Conservation (phyloP, 2,888 invertebrate genomes). For the Caenorhabditis auriculariae region DNA sequence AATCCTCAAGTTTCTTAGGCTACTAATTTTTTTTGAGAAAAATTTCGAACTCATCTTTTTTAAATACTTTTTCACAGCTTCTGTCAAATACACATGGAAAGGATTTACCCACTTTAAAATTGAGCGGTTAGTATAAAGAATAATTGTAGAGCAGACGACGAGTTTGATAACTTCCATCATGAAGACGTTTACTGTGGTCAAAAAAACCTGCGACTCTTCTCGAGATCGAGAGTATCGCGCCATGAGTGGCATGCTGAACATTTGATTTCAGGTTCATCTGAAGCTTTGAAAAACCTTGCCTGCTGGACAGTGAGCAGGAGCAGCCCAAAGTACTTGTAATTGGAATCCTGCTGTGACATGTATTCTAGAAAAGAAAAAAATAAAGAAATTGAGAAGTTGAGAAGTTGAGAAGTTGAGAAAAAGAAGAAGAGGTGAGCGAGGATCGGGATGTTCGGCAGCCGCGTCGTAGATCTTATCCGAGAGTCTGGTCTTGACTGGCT, state of each 20-base stretch:
- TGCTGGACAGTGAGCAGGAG: conserved; percentile 55
- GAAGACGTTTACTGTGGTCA: conserved; percentile 62
- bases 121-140: conserved; percentile 42
- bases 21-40: no score
- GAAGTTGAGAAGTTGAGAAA: conserved; percentile 1
- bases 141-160: conserved; percentile 44
- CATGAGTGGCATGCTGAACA: conserved; percentile 61
- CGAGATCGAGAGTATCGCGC: conserved; percentile 55
- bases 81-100: no score
- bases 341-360: conserved; percentile 23
- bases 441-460: not conserved
- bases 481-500: no score
- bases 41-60: no score
- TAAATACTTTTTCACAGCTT: no score
- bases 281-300: conserved; percentile 45
- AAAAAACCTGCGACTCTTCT: conserved; percentile 46
- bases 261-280: not conserved
- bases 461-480: no score
- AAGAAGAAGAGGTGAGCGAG: not conserved
- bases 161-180: conserved; percentile 61
- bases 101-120: conserved; percentile 35
- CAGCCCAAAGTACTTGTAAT: conserved; percentile 54
- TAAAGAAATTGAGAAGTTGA: no score
- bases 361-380: no score
- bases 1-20: no score